Evolutionary conservation across 2,113 vertebrate species (phyloP), one percentile per base, ranked within the genome.

Genomic region (Ceyx melanurus): DNA sequence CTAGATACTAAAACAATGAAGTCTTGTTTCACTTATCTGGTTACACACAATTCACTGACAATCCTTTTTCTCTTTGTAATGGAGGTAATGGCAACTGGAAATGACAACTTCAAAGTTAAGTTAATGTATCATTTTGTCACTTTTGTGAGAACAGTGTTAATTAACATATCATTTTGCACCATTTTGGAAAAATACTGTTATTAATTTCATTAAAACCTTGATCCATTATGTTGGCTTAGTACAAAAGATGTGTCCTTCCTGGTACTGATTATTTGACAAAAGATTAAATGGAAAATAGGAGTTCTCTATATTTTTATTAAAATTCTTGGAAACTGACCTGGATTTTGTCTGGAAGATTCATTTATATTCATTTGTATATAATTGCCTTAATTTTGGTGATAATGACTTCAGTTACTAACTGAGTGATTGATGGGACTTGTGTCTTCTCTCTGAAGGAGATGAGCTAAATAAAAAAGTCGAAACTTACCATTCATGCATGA

Each of bases 311-410:
- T 92, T 97, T 98, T 97, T 97, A 90, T 94, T 94, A 92, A 92
- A 91, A 85, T 85, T 96, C 57, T 95, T 95, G 93, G 92, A 95
- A 97, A 97, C 89, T 97, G 97, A 97, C 96, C 98, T 43, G 95
- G 96, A 98, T 98, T 98, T 97, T 97, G 90, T 94, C 94, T 97
- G 93, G 86, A 96, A 96, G 95, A 95, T 93, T 97, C 97, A 98
- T 98, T 98, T 98, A 98, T 98, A 98, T 98, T 98, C 97, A 98
- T 98, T 98, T 98, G 96, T 97, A 94, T 97, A 96, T 98, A 98
- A 98, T 98, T 98, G 96, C 97, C 97, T 98, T 98, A 98, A 98
- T 98, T 97, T 98, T 97, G 95, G 96, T 95, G 95, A 97, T 98
- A 98, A 98, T 98, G 96, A 97, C 97, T 98, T 97, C 91, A 97